Conservation (phyloP, 2,888 invertebrate genomes). For the Cacoxenus indagator region DNA sequence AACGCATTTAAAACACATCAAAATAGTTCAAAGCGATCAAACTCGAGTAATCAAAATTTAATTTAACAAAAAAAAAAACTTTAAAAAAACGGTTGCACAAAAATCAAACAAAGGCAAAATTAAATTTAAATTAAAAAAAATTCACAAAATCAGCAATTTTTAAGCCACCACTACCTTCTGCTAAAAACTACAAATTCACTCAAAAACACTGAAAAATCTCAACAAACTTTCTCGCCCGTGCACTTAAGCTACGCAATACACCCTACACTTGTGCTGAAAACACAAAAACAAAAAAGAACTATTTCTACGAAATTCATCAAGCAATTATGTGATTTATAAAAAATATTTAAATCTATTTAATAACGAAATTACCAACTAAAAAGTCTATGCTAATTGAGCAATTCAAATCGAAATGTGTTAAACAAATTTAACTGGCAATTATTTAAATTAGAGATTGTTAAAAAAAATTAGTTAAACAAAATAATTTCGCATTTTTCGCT, state of each 20-base stretch:
- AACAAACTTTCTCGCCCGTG: too few relatives aligned
- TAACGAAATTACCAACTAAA: background rate
- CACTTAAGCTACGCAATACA: too few relatives aligned
- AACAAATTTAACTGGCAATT: background rate
- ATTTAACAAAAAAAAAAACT: background rate
- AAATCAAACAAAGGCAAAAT: background rate
- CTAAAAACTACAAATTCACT: too few relatives aligned
- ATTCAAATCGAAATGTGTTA: background rate
- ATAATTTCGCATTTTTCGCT: background rate
- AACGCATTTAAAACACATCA: conserved; percentile 7
- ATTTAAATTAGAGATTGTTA: background rate
- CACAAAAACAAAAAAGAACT: background rate
- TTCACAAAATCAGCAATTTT: too few relatives aligned
- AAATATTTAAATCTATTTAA: conserved; percentile 42
- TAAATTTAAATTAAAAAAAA: background rate
- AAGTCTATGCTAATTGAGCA: background rate
- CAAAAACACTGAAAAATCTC: too few relatives aligned
- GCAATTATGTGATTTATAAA: conserved; percentile 66
- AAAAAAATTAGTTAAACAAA: conserved; percentile 52
- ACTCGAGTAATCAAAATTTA: background rate
- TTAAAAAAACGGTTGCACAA: background rate
- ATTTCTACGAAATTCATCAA: conserved; percentile 60
- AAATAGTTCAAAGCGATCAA: conserved; percentile 22
- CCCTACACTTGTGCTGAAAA: background rate
- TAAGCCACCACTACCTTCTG: too few relatives aligned